Base-by-base conservation (phyloP, 2,797 vertebrate species). In the Toxotes lorentzi region DNA sequence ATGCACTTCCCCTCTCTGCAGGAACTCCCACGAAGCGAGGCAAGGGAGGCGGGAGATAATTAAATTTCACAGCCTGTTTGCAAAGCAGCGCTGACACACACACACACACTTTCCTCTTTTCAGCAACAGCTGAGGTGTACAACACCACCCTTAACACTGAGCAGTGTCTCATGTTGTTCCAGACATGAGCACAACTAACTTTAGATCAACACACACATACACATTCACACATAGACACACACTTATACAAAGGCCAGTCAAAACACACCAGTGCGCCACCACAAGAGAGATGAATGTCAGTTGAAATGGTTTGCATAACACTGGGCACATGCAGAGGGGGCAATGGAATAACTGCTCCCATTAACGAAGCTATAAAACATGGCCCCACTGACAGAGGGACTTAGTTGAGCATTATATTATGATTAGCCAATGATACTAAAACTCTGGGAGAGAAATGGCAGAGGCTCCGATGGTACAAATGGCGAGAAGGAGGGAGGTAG, bases 21-120 rank as follows among this genome's bases (percentile, higher is more conserved):
- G 93, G 91, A 93, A 94, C 93, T 94, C 93, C 93, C 91, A 93
- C 83, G 68, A 91, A 94, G 94, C 71, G 81, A 91, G 89, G 93
- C 93, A 92, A 93, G 94, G 91, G 93, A 95, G 92, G 93, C 89
- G 88, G 93, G 92, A 94, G 94, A 95, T 95, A 95, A 96, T 96
- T 95, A 95, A 95, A 95, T 96, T 95, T 95, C 94, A 95, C 95
- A 95, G 95, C 92, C 94, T 94, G 95, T 94, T 94, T 94, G 93
- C 87, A 91, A 89, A 93, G 84, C 83, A 85, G 72, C 54, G 34
- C 86, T 86, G 79, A 87, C 79, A 84, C 80, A 85, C 86, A 76
- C 67, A 69, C 70, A 70, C 34, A 71, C 65, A 57, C 75, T 73
- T 57, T 72, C 81, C 62, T 82, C 67, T 85, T 59, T 88, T 75